Evolutionary conservation across 1,140 invertebrate species (phyloP), one percentile per base, ranked within the genome.

Genomic region (Cydia splendana): DNA sequence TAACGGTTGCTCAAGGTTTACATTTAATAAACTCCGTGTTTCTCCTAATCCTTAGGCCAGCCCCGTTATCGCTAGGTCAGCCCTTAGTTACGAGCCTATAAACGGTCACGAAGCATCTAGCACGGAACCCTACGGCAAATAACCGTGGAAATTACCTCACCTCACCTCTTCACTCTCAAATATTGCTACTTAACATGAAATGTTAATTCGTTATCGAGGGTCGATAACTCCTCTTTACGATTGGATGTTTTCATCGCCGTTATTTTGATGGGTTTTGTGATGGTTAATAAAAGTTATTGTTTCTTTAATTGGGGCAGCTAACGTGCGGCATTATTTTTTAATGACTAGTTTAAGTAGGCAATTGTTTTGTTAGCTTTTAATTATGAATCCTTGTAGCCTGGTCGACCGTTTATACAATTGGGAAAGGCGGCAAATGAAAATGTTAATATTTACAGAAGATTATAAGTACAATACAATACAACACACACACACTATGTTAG

Each of bases 11-110:
- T n/a, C n/a, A 7, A 5, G 12, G 12, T 53, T 53, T n/a, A 53
- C n/a, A 13, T 53, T 53, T 6, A 42, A 42, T 57, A 7, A 4
- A 24, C 6, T 7, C n/a, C 18, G 18, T 62, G 12, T 48, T 12
- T 62, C 9, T 24, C 20, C 10, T 20, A 24, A 18, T 20, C 7
- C 57, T 62, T 24, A 24, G 57, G 2, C 20, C 20, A 62, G n/a
- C 57, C 20, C 20, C 57, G 20, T 62, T 62, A 62, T 62, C 57
- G 57, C 57, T 62, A 62, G 57, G 20, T 62, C 20, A 24, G 57
- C 57, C 53, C 57, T 62, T 24, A 62, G 57, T 62, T 62, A 62
- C 57, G 20, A 62, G 57, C 18, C 57, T 62, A 62, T 62, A 62
- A 62, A 24, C 57, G 57, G 20, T 62, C 57, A 62, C 57, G 57